Evolutionary conservation across 2,888 invertebrate species (phyloP).

Genomic region (Diaperis boleti): DNA sequence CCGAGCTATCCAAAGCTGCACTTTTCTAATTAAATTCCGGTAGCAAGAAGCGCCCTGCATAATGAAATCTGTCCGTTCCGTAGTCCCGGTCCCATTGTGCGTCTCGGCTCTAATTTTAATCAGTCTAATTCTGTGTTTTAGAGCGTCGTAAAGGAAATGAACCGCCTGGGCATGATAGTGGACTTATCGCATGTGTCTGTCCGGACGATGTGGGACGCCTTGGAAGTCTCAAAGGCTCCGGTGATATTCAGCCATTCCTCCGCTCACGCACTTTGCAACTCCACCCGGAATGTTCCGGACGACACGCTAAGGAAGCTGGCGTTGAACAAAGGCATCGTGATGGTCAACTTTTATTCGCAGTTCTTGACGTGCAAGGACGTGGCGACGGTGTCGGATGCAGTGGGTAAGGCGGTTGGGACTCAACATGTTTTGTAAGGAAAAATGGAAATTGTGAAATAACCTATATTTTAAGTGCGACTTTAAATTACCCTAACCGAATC

Average conservation of each 20-base stretch:
- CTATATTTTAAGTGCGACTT: no score
- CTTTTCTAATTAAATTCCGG: background rate
- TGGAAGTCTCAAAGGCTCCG: slow-evolving; percentile 82
- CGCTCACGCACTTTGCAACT: slow-evolving; percentile 83
- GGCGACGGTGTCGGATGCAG: slow-evolving; percentile 83
- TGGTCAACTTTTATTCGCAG: slow-evolving; percentile 88
- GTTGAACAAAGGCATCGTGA: slow-evolving; percentile 84
- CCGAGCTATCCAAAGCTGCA: background rate
- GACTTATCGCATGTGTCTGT: slow-evolving; percentile 86
- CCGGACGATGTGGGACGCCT: slow-evolving; percentile 84
- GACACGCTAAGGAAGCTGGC: slow-evolving; percentile 79
- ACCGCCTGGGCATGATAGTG: slow-evolving; percentile 89
- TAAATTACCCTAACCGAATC: no score
- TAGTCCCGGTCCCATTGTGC: background rate
- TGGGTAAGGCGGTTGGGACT: slow-evolving; percentile 71
- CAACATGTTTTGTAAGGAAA: no score
- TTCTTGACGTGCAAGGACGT: slow-evolving; percentile 82
- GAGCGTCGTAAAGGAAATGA: slow-evolving; percentile 89
- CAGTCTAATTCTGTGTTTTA: slow-evolving; percentile 61
- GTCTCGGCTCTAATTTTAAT: slow-evolving; percentile 15
- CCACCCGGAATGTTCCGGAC: slow-evolving; percentile 85
- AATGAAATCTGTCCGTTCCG: background rate
- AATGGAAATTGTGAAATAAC: no score
- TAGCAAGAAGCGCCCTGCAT: background rate
- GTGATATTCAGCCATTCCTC: slow-evolving; percentile 90